Evolutionary conservation across 2,888 invertebrate species (phyloP), one percentile per base, ranked within the genome.

Genomic region (Reticulitermes lucifugus): DNA sequence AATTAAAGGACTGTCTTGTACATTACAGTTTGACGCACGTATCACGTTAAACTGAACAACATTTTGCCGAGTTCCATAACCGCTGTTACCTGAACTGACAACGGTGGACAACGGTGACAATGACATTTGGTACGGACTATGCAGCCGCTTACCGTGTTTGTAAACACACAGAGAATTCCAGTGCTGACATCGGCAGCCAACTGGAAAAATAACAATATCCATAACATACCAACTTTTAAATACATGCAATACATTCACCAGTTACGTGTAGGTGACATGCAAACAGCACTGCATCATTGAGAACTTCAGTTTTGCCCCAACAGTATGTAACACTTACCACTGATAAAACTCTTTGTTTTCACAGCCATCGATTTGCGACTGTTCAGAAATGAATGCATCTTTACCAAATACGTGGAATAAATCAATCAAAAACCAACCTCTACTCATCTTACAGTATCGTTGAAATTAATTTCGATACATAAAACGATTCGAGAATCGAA

Each of bases 301-400:
- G 0, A 5, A n/a, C 18, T 10, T 59, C 14, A 59, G 25, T 29
- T 43, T 29, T 12, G 25, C 25, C 14, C 14, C 7, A 12, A 79
- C 51, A 79, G 1, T 29, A 55, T 55, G 21, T 14, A 59, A 79
- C 25, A 35, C 80, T 83, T 86, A 83, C 79, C 70, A 70, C 71
- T 85, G n/a, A 80, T 43, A 22, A 83, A 71, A 80, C 25, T 82
- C 79, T 86, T 85, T 7, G 85, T 84, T 65, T 84, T 86, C 21
- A 86, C 70, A 59, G 80, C 82, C 35, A 86, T 55, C 65, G 86
- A 83, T 80, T 86, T 86, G n/a, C 85, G 84, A n/a, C 71, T 82
- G 73, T 75, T 86, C 43, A 86, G 60, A 43, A 86, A 83, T 79
- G 85, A 83, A 84, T 86, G 83, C 86, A 86, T 86, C 22, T 83